Percentiles rank a stretch among this genome's conserved stretches.
Conservation (phyloP, 2,888 invertebrate genomes). For the Epistrophe grossulariae region DNA sequence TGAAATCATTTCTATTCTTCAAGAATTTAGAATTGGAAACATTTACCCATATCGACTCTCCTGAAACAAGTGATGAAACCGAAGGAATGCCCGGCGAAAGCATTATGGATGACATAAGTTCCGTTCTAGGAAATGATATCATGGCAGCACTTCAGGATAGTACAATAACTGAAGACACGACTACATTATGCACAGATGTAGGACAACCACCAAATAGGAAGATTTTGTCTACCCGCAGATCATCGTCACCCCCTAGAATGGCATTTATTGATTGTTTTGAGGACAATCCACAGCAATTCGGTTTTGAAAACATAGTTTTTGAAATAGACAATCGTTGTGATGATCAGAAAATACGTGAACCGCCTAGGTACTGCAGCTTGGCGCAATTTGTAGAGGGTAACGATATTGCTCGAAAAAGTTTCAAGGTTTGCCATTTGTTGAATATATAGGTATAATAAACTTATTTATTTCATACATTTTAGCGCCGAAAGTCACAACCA, state of each 20-base stretch:
- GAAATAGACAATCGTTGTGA: slow-evolving; percentile 85
- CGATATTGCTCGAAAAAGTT: slow-evolving; percentile 92
- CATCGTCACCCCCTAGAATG: slow-evolving; percentile 85
- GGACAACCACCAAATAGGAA: slow-evolving; percentile 77
- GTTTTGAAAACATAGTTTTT: slow-evolving; percentile 90
- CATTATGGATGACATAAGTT: slow-evolving; percentile 91
- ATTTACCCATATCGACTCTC: slow-evolving; percentile 93
- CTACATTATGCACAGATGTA: slow-evolving; percentile 86
- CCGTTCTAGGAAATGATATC: slow-evolving; percentile 89
- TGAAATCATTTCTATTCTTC: neutral
- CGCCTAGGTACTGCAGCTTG: slow-evolving; percentile 90
- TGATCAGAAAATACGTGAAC: slow-evolving; percentile 84
- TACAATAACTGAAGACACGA: slow-evolving; percentile 89
- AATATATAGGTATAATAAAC: neutral
- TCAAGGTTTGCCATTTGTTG: slow-evolving; percentile 84
- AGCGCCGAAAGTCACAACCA: slow-evolving; percentile 75
- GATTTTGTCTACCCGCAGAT: slow-evolving; percentile 82
- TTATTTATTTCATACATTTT: slow-evolving; percentile 45
- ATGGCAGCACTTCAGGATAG: slow-evolving; percentile 88
- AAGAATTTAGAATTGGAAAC: slow-evolving; percentile 84
- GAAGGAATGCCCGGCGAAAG: slow-evolving; percentile 91
- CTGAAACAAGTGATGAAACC: slow-evolving; percentile 91
- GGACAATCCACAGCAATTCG: slow-evolving; percentile 85
- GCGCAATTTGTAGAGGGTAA: slow-evolving; percentile 93
- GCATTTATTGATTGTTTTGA: slow-evolving; percentile 84